phyloP scores from a whole-genome alignment of 1,140 invertebrate genomes.

The Drosophila simulans region DNA sequence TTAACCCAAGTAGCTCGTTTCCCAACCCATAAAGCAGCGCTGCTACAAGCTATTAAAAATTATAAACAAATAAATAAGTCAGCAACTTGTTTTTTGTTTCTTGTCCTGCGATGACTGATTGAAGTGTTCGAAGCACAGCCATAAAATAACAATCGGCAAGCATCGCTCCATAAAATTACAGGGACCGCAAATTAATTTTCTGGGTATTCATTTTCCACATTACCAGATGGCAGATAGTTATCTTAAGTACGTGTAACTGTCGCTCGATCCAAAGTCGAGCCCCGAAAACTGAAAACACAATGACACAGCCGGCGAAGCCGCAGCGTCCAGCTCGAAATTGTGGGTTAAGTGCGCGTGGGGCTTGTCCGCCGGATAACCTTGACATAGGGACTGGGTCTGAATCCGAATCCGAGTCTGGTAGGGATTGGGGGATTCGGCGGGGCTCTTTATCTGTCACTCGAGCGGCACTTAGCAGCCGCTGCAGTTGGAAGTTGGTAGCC shows the following conservation, averaged over 20 bases:
- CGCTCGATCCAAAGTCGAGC: constrained; percentile 30
- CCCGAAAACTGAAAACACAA: constrained; percentile 21
- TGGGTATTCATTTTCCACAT: constrained; percentile 61
- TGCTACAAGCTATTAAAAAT: background rate
- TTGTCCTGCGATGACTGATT: constrained; percentile 11
- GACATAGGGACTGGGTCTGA: constrained; percentile 70
- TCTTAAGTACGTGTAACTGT: constrained; percentile 79
- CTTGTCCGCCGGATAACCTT: constrained; percentile 70
- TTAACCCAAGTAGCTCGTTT: background rate
- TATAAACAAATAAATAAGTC: background rate
- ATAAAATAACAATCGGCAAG: background rate
- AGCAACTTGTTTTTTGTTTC: background rate
- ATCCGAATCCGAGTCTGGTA: constrained; percentile 9
- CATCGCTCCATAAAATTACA: constrained; percentile 35
- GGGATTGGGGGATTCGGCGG: constrained; percentile 3
- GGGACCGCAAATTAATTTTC: constrained; percentile 55
- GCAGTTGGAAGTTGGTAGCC: constrained; percentile 40
- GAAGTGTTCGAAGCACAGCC: background rate
- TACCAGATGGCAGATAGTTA: constrained; percentile 33
- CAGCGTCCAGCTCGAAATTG: constrained; percentile 60
- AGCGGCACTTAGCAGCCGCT: constrained; percentile 70
- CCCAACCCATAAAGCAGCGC: background rate
- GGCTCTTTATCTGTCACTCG: constrained; percentile 50
- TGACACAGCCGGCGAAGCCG: constrained; percentile 32
- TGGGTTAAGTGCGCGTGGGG: constrained; percentile 77